Percentiles rank a stretch among this genome's conserved stretches.
These are phyloP conservation scores for Notospermus geniculatus DNA, from an alignment of 1,140 invertebrate genomes.

Conservation along the genomic window DNA sequence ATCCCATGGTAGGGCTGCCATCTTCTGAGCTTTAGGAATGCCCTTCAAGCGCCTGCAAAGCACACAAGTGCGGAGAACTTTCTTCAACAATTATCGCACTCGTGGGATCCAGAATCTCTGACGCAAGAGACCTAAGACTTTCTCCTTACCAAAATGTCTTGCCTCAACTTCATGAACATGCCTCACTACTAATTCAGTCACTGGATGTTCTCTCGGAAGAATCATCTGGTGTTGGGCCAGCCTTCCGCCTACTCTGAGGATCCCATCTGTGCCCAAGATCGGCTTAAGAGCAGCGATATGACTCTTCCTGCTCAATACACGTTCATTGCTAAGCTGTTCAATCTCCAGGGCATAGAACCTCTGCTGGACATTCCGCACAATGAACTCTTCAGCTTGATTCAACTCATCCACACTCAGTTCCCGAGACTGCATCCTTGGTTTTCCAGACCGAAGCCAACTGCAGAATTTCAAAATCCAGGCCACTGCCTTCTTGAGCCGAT, in stretches of 20 bases:
- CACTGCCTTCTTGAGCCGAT: background rate
- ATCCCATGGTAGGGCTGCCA: background rate
- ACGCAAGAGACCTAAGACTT: background rate
- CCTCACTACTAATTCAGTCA: background rate
- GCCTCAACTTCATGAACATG: background rate
- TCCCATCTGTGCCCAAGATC: background rate
- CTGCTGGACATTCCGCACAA: background rate
- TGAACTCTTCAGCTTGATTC: background rate
- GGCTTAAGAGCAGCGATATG: background rate
- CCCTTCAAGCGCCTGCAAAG: background rate
- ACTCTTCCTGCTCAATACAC: background rate
- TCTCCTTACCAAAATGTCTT: background rate
- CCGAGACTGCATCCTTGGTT: background rate
- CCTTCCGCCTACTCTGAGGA: no score
- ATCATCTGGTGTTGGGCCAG: background rate
- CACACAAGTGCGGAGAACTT: background rate
- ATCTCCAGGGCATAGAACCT: background rate
- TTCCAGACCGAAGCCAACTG: background rate
- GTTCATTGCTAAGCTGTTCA: background rate
- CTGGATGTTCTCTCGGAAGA: background rate
- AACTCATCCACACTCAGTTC: background rate
- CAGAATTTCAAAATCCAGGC: background rate
- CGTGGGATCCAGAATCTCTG: background rate
- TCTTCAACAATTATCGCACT: background rate
- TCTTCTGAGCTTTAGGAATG: background rate